Evolutionary conservation across 2,113 vertebrate genomes (phyloP), one percentile per base, ranked within the genome.

Genomic region (Gymnocephalus cernua): DNA sequence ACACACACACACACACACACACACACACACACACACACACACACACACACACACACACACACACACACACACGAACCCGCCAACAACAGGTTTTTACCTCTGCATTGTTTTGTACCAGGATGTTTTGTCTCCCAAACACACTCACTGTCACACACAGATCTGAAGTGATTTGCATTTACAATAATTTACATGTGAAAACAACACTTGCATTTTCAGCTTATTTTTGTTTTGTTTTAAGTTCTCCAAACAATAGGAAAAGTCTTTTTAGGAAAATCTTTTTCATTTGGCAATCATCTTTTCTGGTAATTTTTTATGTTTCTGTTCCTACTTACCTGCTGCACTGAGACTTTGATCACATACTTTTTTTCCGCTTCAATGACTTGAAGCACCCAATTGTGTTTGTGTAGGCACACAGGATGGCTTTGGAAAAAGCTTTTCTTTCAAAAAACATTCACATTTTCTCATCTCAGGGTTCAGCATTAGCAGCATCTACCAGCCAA

Each of bases 71-170:
- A 29, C 47, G 77, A 25, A 45, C 15, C 11, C 74, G 63, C 48
- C 12, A 73, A 50, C 57, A 76, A 69, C 57, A 74, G 45, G 74
- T 62, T 82, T 73, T 65, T 56, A 50, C 83, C 68, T 73, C 68
- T 53, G 44, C 56, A 47, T 75, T 79, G 57, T 72, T 56, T 79
- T 38, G 25, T 23, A 56, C 13, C 47, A 51, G 10, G 32, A 14
- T 62, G 10, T 62, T 64, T 69, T 63, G 29, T 69, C 38, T 72
- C 16, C 25, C 21, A 23, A n/a, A 32, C 21, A 66, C 15, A 48
- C 32, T 68, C n/a, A 25, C 32, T 38, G 29, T 21, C 18, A 32
- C 38, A 21, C 44, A 73, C 48, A 67, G 10, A 67, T 51, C 45
- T 1, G 6, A 13, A 13, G 7, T 19, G 58, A 62, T 53, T 29